Conservation (phyloP, 2,797 vertebrate genomes). For the Cyclopterus lumpus region DNA sequence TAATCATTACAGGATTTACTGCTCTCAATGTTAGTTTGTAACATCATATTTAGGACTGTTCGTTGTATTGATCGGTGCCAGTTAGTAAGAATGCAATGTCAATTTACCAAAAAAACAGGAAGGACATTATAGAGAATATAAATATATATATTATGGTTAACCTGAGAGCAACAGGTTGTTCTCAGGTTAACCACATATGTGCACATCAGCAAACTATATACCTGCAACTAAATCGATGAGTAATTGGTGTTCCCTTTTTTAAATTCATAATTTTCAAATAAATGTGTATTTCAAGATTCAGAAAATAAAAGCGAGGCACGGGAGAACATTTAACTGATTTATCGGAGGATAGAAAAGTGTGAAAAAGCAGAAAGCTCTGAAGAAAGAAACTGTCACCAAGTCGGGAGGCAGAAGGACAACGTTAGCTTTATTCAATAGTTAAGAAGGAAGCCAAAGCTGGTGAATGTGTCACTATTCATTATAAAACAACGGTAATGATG, state of each 20-base stretch:
- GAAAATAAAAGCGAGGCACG: neutral
- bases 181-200: neutral
- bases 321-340: neutral
- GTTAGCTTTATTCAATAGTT: neutral
- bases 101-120: neutral
- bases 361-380: neutral
- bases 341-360: neutral
- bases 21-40: neutral
- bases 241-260: neutral
- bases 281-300: neutral
- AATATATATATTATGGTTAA: too few species aligned
- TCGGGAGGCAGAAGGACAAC: neutral
- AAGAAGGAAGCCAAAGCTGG: neutral
- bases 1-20: neutral
- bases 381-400: too few species aligned
- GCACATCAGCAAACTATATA: neutral
- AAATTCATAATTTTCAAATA: neutral
- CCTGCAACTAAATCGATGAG: neutral
- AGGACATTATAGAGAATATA: too few species aligned
- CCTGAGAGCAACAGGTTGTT: too few species aligned
- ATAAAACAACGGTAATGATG: neutral
- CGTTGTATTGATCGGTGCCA: neutral
- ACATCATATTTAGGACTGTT: neutral
- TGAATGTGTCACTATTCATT: neutral
- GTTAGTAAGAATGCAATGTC: neutral